Percentiles rank a stretch among this genome's conserved stretches.
Evolutionary conservation across 1,140 invertebrate species (phyloP).

Genomic region (Tetraneura akinire): DNA sequence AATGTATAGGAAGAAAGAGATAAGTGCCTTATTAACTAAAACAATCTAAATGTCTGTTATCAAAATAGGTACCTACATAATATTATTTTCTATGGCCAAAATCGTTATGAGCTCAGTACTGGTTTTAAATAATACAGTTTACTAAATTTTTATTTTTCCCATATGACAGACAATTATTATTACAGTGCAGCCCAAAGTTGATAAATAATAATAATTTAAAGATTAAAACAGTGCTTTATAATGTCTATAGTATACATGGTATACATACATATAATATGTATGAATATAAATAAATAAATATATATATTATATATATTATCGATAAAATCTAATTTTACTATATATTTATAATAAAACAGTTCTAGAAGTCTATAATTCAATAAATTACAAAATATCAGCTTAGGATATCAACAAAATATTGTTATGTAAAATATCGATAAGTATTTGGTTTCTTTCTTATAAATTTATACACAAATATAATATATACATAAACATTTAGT

Average conservation of each 20-base stretch:
- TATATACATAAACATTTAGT: background rate
- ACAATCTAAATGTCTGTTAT: background rate
- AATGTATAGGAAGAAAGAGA: conserved; percentile 37
- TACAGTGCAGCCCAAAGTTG: conserved; percentile 43
- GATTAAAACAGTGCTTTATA: conserved; percentile 40
- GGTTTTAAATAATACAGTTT: background rate
- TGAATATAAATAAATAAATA: background rate
- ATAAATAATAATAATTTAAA: conserved; percentile 35
- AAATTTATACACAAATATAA: background rate
- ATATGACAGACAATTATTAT: background rate
- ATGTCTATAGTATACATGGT: conserved; percentile 19
- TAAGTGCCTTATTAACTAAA: conserved; percentile 28
- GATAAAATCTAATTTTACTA: conserved; percentile 13
- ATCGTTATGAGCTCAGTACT: conserved; percentile 24
- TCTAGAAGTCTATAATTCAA: conserved; percentile 50
- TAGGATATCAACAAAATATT: background rate
- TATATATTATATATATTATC: background rate
- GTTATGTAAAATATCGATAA: background rate
- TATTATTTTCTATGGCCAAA: conserved; percentile 34
- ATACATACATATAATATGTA: background rate
- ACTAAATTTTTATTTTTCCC: background rate
- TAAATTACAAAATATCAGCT: conserved; percentile 33
- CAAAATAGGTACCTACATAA: background rate
- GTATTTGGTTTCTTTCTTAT: background rate
- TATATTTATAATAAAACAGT: conserved; percentile 36